Percentiles rank a stretch among this genome's conserved stretches.
Conservation (phyloP, 2,113 vertebrate genomes). For the Menura novaehollandiae region DNA sequence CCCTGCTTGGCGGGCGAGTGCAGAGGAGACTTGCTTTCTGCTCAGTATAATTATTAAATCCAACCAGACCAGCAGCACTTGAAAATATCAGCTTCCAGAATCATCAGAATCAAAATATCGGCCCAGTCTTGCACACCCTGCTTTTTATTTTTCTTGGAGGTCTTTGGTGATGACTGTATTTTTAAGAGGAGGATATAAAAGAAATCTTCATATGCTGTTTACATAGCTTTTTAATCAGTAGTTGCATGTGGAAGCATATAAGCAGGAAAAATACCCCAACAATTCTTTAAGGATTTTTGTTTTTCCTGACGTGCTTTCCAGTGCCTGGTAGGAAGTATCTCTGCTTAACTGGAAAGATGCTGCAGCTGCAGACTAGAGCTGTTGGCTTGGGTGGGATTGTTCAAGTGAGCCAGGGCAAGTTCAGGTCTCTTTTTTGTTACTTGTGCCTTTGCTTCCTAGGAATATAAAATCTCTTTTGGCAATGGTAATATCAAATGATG, state of each 20-base stretch:
- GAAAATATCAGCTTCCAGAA: not conserved
- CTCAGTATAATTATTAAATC: slow-evolving; percentile 38
- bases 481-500: not conserved
- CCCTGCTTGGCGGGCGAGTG: not conserved
- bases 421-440: not conserved
- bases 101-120: not conserved
- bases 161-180: not conserved
- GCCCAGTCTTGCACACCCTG: not conserved
- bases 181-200: slow-evolving; percentile 5
- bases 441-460: not conserved
- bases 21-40: not conserved
- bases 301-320: not conserved
- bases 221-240: not conserved
- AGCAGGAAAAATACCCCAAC: not conserved
- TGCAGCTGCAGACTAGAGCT: not conserved
- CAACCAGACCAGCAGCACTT: not conserved
- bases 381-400: not conserved
- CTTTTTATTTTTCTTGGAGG: not conserved
- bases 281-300: not conserved
- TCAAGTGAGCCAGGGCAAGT: not conserved
- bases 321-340: not conserved
- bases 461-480: not conserved
- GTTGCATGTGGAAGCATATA: not conserved
- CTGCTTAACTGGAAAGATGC: not conserved
- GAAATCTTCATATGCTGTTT: not conserved